Evolutionary conservation across 2,113 vertebrate genomes (phyloP).

Genomic region (Pollimyrus isidori): DNA sequence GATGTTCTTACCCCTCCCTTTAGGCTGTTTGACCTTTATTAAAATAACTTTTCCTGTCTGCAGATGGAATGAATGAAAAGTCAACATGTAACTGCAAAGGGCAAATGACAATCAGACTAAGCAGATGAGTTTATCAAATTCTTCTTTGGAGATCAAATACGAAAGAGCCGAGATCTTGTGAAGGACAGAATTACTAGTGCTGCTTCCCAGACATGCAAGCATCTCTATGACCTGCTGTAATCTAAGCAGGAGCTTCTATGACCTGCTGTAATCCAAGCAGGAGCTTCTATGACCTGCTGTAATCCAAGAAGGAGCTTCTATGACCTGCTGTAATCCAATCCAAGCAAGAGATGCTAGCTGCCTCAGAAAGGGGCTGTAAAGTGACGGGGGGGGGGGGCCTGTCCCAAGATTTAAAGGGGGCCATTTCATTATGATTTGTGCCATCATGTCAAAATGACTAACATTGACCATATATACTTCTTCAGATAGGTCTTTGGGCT

Average conservation of each 20-base stretch:
- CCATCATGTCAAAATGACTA: background rate
- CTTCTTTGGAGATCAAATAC: background rate
- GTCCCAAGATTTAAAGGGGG: background rate
- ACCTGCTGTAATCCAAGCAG: too few species aligned
- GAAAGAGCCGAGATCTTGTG: background rate
- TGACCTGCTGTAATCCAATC: too few species aligned
- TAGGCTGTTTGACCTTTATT: conserved; percentile 10
- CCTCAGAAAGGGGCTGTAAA: too few species aligned
- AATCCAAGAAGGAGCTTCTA: too few species aligned
- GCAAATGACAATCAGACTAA: background rate
- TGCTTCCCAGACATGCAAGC: background rate
- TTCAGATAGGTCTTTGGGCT: background rate
- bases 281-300: too few species aligned
- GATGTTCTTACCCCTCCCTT: background rate
- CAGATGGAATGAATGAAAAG: background rate
- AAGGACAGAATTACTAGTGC: background rate
- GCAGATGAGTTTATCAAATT: background rate
- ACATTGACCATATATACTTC: background rate
- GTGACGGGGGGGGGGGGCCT: too few species aligned
- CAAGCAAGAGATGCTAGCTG: too few species aligned
- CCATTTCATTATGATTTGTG: background rate
- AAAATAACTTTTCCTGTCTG: conserved; percentile 5
- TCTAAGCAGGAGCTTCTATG: background rate
- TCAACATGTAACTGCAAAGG: conserved; percentile 2
- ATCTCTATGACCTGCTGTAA: background rate